Evolutionary conservation across 2,888 invertebrate genomes (phyloP).

Genomic region (Lasioglossum pauxillum): DNA sequence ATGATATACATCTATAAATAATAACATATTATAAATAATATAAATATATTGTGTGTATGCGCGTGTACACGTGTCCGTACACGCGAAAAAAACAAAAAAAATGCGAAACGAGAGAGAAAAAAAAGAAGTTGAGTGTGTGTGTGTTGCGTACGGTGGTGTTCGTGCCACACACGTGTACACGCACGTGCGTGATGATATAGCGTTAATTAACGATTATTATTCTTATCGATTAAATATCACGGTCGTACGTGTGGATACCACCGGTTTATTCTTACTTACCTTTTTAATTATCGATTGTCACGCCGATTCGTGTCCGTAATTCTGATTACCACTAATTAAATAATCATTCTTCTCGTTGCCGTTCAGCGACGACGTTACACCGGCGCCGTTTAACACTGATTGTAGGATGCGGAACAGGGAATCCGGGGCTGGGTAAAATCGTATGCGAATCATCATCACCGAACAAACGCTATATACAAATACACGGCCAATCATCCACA

Average conservation of each 20-base stretch:
- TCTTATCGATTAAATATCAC: conserved; percentile 65
- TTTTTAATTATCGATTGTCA: conserved; percentile 44
- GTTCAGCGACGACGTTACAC: background rate
- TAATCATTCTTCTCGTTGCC: conserved; percentile 29
- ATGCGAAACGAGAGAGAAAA: background rate
- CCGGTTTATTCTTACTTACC: conserved; percentile 17
- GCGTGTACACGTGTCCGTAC: background rate
- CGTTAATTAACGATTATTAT: conserved; percentile 77
- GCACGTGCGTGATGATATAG: conserved; percentile 66
- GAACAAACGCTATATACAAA: background rate
- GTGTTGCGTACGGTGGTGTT: background rate
- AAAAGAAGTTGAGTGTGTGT: background rate
- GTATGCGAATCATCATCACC: background rate
- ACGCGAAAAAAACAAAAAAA: background rate
- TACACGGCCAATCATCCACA: background rate
- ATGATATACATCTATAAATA: conserved; percentile 81
- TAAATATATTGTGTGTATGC: conserved; percentile 60
- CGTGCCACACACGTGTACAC: background rate
- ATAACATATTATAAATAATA: conserved; percentile 72
- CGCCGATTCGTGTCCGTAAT: conserved; percentile 42
- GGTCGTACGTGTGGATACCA: conserved; percentile 30
- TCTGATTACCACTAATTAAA: conserved; percentile 22
- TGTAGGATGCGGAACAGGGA: background rate
- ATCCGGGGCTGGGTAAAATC: conserved; percentile 9
- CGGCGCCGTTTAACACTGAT: background rate